A percentile compares a stretch with the other conserved stretches of the same genome.
Evolutionary conservation across 2,113 vertebrate species (phyloP).

Genomic region (Misgurnus mizolepis): DNA sequence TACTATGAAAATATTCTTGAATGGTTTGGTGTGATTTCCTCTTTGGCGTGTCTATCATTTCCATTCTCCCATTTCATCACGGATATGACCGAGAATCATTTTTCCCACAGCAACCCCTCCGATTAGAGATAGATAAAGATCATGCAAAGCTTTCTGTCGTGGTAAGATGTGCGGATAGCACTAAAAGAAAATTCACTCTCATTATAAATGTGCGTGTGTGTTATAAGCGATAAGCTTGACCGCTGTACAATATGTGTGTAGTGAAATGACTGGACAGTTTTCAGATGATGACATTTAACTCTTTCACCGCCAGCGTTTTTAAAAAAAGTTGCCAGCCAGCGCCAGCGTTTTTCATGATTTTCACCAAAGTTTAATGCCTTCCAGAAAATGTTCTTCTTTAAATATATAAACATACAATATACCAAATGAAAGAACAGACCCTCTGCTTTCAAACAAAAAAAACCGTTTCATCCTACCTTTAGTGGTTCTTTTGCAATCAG

Average conservation of each 20-base stretch:
- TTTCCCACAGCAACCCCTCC: conserved; percentile 36
- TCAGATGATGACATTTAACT: conserved; percentile 48
- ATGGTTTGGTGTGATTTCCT: conserved; percentile 51
- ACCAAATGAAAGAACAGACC: too few relatives aligned
- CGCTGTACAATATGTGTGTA: not conserved
- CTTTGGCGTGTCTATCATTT: conserved; percentile 61
- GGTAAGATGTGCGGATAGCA: conserved; percentile 19
- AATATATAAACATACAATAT: too few relatives aligned
- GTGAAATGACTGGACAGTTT: conserved; percentile 15
- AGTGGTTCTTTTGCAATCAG: too few relatives aligned
- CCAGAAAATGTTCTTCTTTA: too few relatives aligned
- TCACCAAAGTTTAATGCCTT: too few relatives aligned
- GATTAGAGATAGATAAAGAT: conserved; percentile 57
- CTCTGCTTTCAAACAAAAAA: too few relatives aligned
- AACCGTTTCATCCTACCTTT: too few relatives aligned
- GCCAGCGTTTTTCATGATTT: too few relatives aligned
- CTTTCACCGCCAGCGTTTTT: too few relatives aligned
- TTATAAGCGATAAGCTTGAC: not conserved
- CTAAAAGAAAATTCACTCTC: conserved; percentile 46
- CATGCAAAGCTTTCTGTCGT: conserved; percentile 61
- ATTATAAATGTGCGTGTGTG: not conserved
- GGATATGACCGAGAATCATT: conserved; percentile 52
- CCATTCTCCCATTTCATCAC: conserved; percentile 60
- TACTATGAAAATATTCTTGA: conserved; percentile 71
- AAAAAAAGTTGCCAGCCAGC: too few relatives aligned